Percentiles rank a stretch among this genome's conserved stretches.
Evolutionary conservation across 2,797 vertebrate species (phyloP).

Genomic region (Psittacula derbiana): DNA sequence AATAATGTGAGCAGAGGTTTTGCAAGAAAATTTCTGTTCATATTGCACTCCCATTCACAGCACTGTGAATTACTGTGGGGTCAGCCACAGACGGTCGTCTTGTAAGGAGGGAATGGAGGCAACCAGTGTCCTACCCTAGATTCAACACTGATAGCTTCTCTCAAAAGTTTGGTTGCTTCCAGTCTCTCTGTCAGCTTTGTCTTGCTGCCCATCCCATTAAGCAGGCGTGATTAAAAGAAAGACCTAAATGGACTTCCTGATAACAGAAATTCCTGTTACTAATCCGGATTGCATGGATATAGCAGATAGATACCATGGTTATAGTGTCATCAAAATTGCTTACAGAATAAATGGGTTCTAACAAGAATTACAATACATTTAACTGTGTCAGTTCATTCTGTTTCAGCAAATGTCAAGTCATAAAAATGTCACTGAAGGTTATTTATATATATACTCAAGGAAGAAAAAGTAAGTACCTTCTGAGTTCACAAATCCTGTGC

Average conservation of each 20-base stretch:
- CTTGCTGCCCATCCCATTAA: neutral
- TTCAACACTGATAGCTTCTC: neutral
- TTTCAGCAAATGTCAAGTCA: neutral
- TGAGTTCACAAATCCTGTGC: constrained; percentile 12
- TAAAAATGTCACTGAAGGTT: neutral
- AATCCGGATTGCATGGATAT: neutral
- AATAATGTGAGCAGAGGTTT: neutral
- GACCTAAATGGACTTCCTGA: neutral
- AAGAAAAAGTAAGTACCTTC: neutral
- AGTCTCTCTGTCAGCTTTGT: neutral
- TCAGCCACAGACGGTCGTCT: neutral
- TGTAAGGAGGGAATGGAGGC: neutral
- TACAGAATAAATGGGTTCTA: neutral
- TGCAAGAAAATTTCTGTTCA: neutral
- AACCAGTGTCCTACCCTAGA: neutral
- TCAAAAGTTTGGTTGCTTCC: neutral
- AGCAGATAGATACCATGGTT: neutral
- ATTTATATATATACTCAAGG: neutral
- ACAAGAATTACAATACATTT: neutral
- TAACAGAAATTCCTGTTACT: constrained; percentile 8
- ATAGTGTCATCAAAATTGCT: neutral
- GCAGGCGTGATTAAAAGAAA: neutral
- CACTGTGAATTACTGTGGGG: neutral
- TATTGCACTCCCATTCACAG: neutral
- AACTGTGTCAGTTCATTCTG: neutral